Evolutionary conservation across 2,888 invertebrate species (phyloP), one percentile per base, ranked within the genome.

Genomic region (Drosophila multiciliata): DNA sequence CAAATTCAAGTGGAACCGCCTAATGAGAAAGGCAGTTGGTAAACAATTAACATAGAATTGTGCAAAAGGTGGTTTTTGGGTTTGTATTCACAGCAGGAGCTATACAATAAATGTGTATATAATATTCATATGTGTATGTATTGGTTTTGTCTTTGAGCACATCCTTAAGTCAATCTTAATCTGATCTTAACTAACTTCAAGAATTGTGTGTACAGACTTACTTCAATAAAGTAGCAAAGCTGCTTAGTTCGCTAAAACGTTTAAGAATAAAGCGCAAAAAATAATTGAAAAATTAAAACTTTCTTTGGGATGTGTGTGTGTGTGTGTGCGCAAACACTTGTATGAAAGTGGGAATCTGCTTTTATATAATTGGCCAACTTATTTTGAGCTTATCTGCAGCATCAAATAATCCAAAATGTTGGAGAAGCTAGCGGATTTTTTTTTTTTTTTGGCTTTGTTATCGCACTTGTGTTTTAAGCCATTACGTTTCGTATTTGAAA

Each of bases 391-490:
- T 65, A 73, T 48, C 57, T 48, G 6, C 36, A 15, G 38, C 66
- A 74, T 70, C 23, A 50, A 74, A 58, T 78, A 74, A 54, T 55
- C 52, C 23, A 45, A 40, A 55, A 29, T 58, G 50, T 33, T 62
- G 49, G 15, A 7, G 9, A 54, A 48, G 45, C 48, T 50, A 32
- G 40, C 53, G 49, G 49, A 32, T 45, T 23, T 62, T 42, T 55
- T 20, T 26, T 32, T 53, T 40, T 36, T 20, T 59, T 42, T 54
- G 66, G 35, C 63, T 75, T 79, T 81, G 81, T 79, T 80, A 78
- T 73, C 61, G 69, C 53, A 70, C 73, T 66, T 83, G 79, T 86
- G 77, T 77, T 79, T 79, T 78, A 40, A 67, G 59, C 72, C 60
- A 78, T 79, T 73, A 75, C 73, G 64, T 73, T 68, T 68, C 79